Conservation (phyloP, 2,113 vertebrate genomes). For the Misgurnus anguillicaudatus region DNA sequence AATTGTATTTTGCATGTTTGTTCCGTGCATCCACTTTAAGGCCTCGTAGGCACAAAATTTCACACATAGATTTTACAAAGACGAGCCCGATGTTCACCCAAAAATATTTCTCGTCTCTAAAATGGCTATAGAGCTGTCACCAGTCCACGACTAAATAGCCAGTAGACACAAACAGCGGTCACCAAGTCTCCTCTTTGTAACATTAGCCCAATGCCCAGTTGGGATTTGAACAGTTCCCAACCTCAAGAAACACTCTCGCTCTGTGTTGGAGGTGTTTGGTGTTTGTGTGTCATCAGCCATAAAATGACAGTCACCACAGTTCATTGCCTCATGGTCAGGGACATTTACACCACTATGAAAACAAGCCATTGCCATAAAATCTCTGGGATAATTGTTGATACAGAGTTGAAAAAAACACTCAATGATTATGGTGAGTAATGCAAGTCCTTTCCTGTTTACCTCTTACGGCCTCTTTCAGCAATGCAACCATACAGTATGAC, state of each 20-base stretch:
- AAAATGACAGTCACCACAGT: constrained; percentile 57
- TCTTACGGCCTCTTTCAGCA: constrained; percentile 1
- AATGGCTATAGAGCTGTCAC: constrained; percentile 4
- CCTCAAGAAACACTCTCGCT: constrained; percentile 5
- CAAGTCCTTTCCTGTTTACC: constrained; percentile 33
- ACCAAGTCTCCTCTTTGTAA: constrained; percentile 1
- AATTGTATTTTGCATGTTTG: not conserved
- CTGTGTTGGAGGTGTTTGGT: not conserved
- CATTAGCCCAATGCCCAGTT: constrained; percentile 39
- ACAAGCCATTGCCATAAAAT: constrained; percentile 61
- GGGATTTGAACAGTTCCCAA: constrained; percentile 1
- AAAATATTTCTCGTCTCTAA: not conserved
- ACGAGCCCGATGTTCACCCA: too few species aligned
- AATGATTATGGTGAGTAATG: constrained; percentile 58
- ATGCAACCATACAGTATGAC: constrained; percentile 2
- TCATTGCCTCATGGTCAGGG: constrained; percentile 61
- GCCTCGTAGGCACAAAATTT: too few species aligned
- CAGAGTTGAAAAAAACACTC: constrained; percentile 62
- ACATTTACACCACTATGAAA: constrained; percentile 56
- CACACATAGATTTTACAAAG: not conserved
- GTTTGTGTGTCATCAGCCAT: not conserved
- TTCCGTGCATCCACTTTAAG: not conserved
- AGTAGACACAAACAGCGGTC: constrained; percentile 20
- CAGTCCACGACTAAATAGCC: not conserved
- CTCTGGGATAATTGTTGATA: constrained; percentile 65